Evolutionary conservation across 2,113 vertebrate species (phyloP).

Genomic region (Gnathonemus longibarbis): DNA sequence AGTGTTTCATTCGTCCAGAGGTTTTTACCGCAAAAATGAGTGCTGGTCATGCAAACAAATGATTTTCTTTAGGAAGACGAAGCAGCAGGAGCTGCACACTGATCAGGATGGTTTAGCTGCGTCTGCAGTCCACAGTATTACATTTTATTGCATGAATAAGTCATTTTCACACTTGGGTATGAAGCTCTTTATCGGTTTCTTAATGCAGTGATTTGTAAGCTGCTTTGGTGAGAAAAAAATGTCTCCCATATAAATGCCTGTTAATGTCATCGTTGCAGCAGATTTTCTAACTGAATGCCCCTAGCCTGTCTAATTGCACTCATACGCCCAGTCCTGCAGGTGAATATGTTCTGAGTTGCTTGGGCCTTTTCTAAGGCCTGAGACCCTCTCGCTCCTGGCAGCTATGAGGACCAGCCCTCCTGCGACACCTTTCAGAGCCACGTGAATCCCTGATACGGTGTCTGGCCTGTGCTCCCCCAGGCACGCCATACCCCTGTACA

Average conservation of each 20-base stretch:
- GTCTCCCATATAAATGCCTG: not conserved
- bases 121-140: not conserved
- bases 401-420: not conserved
- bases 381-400: not conserved
- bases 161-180: conserved; percentile 6
- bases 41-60: not conserved
- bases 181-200: not conserved
- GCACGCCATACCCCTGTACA: not conserved
- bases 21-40: not conserved
- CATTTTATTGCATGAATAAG: not conserved
- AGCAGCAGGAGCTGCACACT: not conserved
- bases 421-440: not conserved
- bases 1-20: not conserved
- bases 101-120: not conserved
- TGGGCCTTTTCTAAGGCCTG: not conserved
- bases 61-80: not conserved
- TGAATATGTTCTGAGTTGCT: not conserved
- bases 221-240: not conserved
- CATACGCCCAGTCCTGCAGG: not conserved
- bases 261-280: not conserved
- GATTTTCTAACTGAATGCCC: not conserved
- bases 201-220: conserved; percentile 4
- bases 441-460: not conserved
- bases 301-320: conserved; percentile 1
- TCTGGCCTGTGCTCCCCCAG: not conserved